A percentile compares a stretch with the other conserved stretches of the same genome.
Conservation (phyloP, 2,113 vertebrate genomes). For the Bathybates hornii region DNA sequence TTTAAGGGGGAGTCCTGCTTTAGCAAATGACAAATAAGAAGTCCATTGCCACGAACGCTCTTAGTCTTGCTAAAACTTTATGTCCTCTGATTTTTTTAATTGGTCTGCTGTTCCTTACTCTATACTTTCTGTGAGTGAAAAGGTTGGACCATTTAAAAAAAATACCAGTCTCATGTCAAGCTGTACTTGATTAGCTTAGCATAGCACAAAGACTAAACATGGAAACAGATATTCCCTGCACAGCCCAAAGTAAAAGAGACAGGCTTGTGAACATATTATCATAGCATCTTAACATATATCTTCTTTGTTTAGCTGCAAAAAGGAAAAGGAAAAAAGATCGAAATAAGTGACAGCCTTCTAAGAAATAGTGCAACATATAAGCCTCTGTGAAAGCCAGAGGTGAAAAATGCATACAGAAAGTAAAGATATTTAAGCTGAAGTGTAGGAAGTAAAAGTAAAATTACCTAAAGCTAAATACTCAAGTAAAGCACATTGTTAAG, state of each 20-base stretch:
- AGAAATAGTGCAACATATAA: not conserved
- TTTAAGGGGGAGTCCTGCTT: not conserved
- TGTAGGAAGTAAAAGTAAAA: not conserved
- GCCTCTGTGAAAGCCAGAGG: not conserved
- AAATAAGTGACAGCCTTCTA: not conserved
- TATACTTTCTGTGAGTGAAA: not conserved
- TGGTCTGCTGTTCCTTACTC: not conserved
- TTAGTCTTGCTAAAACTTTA: not conserved
- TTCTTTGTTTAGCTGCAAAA: not conserved
- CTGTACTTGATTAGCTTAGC: not conserved
- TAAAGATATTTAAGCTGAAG: not conserved
- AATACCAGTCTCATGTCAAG: not conserved
- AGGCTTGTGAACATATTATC: not conserved
- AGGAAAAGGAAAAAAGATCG: not conserved
- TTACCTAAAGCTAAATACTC: not conserved
- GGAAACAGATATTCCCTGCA: not conserved
- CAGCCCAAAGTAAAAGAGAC: not conserved
- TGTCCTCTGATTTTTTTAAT: not conserved
- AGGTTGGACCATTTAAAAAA: not conserved
- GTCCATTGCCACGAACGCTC: not conserved
- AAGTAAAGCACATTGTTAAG: not conserved
- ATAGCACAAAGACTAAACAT: not conserved
- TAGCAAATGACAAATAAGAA: not conserved
- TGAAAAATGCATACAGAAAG: not conserved
- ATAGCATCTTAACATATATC: not conserved